These are phyloP conservation scores for Scomberomorus guttatus DNA, from an alignment of 2,797 vertebrate genomes.

Conservation along the genomic window DNA sequence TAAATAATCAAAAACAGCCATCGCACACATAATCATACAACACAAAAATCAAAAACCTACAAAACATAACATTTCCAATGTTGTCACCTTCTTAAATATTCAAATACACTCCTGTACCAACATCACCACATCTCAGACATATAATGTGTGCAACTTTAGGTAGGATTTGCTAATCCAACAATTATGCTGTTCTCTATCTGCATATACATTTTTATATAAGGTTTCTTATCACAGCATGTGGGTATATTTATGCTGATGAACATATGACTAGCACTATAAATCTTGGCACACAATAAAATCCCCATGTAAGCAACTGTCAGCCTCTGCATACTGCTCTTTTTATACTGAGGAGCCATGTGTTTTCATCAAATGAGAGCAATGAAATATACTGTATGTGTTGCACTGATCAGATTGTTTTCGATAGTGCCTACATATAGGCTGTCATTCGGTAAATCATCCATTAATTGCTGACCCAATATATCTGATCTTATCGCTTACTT, in stretches of 20 bases:
- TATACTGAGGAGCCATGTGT: not conserved
- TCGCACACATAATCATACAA: not conserved
- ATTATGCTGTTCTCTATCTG: not conserved
- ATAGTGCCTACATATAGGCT: not conserved
- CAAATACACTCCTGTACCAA: not conserved
- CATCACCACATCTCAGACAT: not conserved
- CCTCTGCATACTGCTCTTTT: constrained; percentile 1
- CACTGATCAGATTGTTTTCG: constrained; percentile 3
- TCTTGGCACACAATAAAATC: constrained; percentile 24
- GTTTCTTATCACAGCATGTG: constrained; percentile 23
- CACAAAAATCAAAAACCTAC: not conserved
- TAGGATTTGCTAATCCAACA: not conserved
- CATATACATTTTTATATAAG: not conserved
- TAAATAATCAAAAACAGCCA: not conserved
- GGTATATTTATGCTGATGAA: constrained; percentile 38
- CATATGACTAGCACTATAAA: constrained; percentile 23
- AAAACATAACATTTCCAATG: too few species aligned
- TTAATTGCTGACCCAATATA: not conserved
- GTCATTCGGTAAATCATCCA: not conserved
- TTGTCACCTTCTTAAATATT: not conserved
- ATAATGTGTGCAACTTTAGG: not conserved
- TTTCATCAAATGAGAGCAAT: constrained; percentile 20
- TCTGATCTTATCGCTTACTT: not conserved
- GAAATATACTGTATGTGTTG: not conserved
- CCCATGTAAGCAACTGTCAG: not conserved